phyloP scores from a whole-genome alignment of 2,797 vertebrate species.

The Phoebastria nigripes region DNA sequence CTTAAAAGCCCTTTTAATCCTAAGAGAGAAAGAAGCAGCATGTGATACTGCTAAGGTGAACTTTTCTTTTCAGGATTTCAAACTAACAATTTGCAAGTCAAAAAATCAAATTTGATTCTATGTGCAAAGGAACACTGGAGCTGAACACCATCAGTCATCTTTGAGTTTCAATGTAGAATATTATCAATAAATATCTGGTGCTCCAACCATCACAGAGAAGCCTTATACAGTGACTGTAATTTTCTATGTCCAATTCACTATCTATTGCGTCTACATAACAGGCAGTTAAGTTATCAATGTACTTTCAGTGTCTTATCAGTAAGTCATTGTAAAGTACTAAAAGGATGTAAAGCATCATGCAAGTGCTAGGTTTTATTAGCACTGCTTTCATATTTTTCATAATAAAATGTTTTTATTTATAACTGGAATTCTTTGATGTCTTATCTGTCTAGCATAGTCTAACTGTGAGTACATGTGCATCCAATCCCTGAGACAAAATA shows the following conservation, averaged over 20 bases:
- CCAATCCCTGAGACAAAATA: not conserved
- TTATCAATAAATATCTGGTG: not conserved
- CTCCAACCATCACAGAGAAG: not conserved
- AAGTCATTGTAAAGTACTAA: not conserved
- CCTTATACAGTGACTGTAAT: not conserved
- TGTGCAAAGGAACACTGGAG: not conserved
- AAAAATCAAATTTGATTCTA: not conserved
- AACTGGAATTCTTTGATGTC: not conserved
- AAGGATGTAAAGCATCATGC: not conserved
- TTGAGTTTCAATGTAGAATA: not conserved
- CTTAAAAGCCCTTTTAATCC: slow-evolving; percentile 81
- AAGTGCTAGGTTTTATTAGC: not conserved
- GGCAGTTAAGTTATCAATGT: not conserved
- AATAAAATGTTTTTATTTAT: not conserved
- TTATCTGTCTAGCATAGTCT: not conserved
- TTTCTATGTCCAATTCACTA: not conserved
- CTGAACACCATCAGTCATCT: not conserved
- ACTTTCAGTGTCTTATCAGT: not conserved
- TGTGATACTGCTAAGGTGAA: not conserved
- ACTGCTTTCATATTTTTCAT: not conserved
- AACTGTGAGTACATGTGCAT: not conserved
- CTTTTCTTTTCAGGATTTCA: not conserved
- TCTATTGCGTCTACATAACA: not conserved
- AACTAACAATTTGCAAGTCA: not conserved
- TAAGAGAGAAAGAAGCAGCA: slow-evolving; percentile 50